A percentile compares a stretch with the other conserved stretches of the same genome.
Evolutionary conservation across 2,797 vertebrate species (phyloP).

Genomic region (Oreonectes daqikongensis): DNA sequence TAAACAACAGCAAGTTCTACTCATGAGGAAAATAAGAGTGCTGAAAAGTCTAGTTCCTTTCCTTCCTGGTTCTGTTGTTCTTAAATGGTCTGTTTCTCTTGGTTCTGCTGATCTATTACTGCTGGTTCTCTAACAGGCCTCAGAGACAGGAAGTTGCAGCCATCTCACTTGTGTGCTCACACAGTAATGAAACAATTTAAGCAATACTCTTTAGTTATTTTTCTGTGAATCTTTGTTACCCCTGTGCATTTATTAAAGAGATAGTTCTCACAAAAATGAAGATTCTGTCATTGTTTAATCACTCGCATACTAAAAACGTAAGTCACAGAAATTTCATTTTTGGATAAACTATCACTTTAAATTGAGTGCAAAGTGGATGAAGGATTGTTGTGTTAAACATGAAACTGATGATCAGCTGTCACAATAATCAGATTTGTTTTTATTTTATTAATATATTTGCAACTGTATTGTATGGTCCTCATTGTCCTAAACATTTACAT

Average conservation of each 20-base stretch:
- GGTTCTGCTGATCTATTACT: constrained; percentile 19
- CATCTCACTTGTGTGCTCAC: constrained; percentile 25
- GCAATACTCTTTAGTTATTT: neutral
- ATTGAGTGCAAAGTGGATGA: neutral
- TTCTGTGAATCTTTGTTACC: neutral
- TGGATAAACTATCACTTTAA: neutral
- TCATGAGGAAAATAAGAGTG: constrained; percentile 71
- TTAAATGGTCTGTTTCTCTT: constrained; percentile 31
- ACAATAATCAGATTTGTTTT: neutral
- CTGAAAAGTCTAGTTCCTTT: neutral
- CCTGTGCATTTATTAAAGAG: neutral
- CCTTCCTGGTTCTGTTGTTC: constrained; percentile 7
- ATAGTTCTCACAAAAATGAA: neutral
- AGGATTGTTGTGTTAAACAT: neutral
- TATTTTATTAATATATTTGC: constrained; percentile 4
- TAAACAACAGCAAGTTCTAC: constrained; percentile 94
- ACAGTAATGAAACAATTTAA: neutral
- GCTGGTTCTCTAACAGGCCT: constrained; percentile 4
- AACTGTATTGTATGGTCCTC: neutral
- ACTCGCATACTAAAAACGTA: neutral
- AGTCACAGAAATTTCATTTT: neutral
- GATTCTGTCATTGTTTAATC: neutral
- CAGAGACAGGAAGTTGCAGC: constrained; percentile 16
- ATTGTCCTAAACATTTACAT: neutral
- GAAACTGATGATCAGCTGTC: neutral